phyloP scores from a whole-genome alignment of 2,113 vertebrate genomes.

The Gobius niger region DNA sequence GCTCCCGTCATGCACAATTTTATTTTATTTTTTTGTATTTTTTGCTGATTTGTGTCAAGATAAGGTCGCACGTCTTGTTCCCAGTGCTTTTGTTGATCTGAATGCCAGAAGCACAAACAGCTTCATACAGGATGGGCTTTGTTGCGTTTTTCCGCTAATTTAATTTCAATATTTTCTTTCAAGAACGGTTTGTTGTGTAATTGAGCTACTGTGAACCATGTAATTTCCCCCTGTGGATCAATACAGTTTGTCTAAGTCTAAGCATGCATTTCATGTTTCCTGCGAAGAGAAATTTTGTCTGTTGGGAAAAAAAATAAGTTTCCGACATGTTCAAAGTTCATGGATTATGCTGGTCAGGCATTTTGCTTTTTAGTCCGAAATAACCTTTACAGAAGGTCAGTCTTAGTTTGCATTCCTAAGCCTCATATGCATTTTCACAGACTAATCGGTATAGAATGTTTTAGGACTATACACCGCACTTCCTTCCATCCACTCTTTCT shows the following conservation, averaged over 20 bases:
- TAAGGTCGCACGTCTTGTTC: constrained; percentile 26
- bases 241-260: no score
- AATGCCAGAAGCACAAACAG: background rate
- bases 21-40: constrained; percentile 26
- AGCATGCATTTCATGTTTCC: no score
- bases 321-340: background rate
- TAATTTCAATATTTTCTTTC: no score
- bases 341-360: constrained; percentile 8
- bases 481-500: background rate
- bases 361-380: constrained; percentile 1
- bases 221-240: no score
- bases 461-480: background rate
- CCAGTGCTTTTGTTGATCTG: background rate
- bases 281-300: no score
- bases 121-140: background rate
- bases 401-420: background rate
- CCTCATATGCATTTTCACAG: constrained; percentile 5
- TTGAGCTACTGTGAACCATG: no score
- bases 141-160: background rate
- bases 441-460: background rate
- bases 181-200: no score
- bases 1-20: constrained; percentile 33
- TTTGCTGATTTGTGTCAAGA: constrained; percentile 37
- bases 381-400: constrained; percentile 13
- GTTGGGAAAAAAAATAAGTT: no score